Base-by-base conservation (phyloP, 2,888 invertebrate species). In the Agrochola lota region DNA sequence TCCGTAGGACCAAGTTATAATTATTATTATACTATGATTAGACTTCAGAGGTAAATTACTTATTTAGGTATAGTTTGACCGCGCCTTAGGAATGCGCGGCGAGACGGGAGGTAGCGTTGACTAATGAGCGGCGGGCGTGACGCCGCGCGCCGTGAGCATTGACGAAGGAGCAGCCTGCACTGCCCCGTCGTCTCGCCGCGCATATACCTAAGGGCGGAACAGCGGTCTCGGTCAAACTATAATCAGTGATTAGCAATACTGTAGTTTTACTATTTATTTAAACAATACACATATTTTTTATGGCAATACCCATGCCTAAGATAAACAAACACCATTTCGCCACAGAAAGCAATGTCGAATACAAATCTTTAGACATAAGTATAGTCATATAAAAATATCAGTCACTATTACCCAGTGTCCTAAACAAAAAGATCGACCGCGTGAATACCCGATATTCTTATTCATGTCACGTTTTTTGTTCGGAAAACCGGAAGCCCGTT, bases 21-120 rank as follows among this genome's bases (percentile, higher is more conserved):
- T 74, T 68, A 55, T 62, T 66, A 77, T 75, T 35, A 60, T 30
- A 80, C 60, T 68, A 60, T 85, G 80, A 86, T 83, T 86, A 80
- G 84, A 74, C 17, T 71, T 69, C 77, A 71, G 84, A 85, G 85
- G 84, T 85, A 79, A 81, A 74, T 78, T 71, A 63, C 46, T 80
- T 80, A 63, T 12, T 63, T 67, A 85, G 4, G 57, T 71, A 46
- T 46, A 46, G 46, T 46, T 46, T 46, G 46, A 46, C 46, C 46
- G 12, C 12, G 5, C 4, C 46, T 46, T 46, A 46, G 4, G 15
- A 46, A 46, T 46, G 15, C 46, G 46, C 15, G 46, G 46, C 15
- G 46, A 15, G 46, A 46, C 46, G 15, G 46, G 15, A 46, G 15
- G 46, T 15, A 46, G 46, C 46, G 46, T 46, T 46, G 15, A 46